A percentile compares a stretch with the other conserved stretches of the same genome.
These are phyloP conservation scores for Acanthosepion pharaonis DNA, from an alignment of 2,888 invertebrate species.

Conservation along the genomic window DNA sequence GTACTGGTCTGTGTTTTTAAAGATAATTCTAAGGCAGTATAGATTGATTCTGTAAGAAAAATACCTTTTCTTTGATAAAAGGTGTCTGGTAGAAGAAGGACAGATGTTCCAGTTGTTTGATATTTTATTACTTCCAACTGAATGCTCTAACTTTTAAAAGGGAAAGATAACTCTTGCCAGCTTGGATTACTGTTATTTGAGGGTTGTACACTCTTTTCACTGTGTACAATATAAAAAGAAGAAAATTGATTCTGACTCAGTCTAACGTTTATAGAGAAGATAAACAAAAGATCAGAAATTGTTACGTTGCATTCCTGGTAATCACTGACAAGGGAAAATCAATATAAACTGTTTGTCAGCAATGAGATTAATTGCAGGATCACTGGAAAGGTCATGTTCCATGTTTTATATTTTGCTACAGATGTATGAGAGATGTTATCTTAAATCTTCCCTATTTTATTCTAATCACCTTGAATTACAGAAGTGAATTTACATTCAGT, in stretches of 20 bases:
- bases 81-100: not conserved
- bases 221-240: not conserved
- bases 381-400: not conserved
- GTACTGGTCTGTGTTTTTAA: not conserved
- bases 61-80: not conserved
- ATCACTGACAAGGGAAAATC: not conserved
- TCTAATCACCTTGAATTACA: not conserved
- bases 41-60: not conserved
- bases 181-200: not conserved
- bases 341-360: slow-evolving; percentile 17
- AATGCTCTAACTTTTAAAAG: not conserved
- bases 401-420: slow-evolving; percentile 6
- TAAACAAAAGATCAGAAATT: slow-evolving; percentile 1
- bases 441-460: slow-evolving; percentile 14
- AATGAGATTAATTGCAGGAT: not conserved
- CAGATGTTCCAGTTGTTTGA: slow-evolving; percentile 4
- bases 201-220: not conserved
- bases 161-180: not conserved
- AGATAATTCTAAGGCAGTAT: not conserved
- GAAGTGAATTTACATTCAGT: not conserved
- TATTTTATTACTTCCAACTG: not conserved
- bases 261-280: not conserved
- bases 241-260: slow-evolving; percentile 4
- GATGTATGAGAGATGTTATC: not conserved
- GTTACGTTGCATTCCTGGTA: not conserved